Conservation (phyloP, 1,140 invertebrate species). For the Drosophila arizonae region DNA sequence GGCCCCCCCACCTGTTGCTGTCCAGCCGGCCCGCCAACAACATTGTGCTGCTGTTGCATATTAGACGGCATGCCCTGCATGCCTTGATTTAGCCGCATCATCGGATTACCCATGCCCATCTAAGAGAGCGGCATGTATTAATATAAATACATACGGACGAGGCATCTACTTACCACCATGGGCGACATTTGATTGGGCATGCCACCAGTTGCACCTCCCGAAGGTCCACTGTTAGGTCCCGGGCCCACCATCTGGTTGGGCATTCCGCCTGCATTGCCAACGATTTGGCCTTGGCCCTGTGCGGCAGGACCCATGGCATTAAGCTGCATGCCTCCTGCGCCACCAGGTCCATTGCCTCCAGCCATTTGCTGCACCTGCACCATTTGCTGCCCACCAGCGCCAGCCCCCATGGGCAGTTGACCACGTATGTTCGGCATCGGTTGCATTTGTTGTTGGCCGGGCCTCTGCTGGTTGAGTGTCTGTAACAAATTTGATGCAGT, state of each 20-base stretch:
- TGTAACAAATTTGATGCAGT: slow-evolving; percentile 77
- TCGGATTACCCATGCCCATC: slow-evolving; percentile 73
- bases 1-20: slow-evolving; percentile 68
- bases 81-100: slow-evolving; percentile 74
- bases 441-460: slow-evolving; percentile 76
- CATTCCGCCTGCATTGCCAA: slow-evolving; percentile 79
- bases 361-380: slow-evolving; percentile 83
- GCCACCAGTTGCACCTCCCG: slow-evolving; percentile 52
- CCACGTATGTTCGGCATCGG: slow-evolving; percentile 75
- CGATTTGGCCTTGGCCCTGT: slow-evolving; percentile 83
- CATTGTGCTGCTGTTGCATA: slow-evolving; percentile 67
- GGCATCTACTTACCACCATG: slow-evolving; percentile 29
- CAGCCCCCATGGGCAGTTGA: slow-evolving; percentile 65
- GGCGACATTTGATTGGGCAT: slow-evolving; percentile 44
- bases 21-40: slow-evolving; percentile 60
- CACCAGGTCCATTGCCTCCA: slow-evolving; percentile 64
- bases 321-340: slow-evolving; percentile 81
- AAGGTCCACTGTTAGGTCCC: slow-evolving; percentile 75
- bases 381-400: slow-evolving; percentile 65
- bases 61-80: slow-evolving; percentile 76
- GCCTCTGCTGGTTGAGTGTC: slow-evolving; percentile 75
- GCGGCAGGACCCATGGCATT: slow-evolving; percentile 63
- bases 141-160: neutral
- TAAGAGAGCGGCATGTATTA: neutral
- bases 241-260: slow-evolving; percentile 82